Evolutionary conservation across 2,888 invertebrate genomes (phyloP), one percentile per base, ranked within the genome.

Genomic region (Oxystoma pomonae): DNA sequence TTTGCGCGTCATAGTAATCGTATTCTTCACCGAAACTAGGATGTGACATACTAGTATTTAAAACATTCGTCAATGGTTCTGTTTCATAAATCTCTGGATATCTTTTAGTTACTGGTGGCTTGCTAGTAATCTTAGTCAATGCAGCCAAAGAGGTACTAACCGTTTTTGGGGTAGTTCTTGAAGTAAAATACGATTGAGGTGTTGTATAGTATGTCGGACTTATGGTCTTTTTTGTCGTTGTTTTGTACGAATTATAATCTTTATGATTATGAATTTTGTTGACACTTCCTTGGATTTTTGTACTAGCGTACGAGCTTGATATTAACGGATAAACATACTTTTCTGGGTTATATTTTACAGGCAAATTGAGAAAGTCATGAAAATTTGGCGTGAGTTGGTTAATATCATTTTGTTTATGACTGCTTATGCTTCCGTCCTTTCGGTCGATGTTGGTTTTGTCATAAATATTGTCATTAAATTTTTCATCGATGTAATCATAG

Each of bases 231-330:
- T 75, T 73, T 1, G 78, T 78, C 0, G 78, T 76, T 19, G 71
- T 68, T 62, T 74, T 75, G 16, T 73, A 72, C 16, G 70, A 69
- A 16, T 65, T 55, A 61, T 77, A 77, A 57, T 79, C 77, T 68
- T 81, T 81, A 66, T 81, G 81, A 63, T 85, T 84, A 65, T 83
- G 82, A 69, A 82, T 83, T 66, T 82, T 84, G 68, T 84, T 83
- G 59, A 83, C 83, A 73, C 83, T 85, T 57, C 89, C 89, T 73
- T 89, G 89, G 20, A 89, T 85, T 74, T 89, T 90, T 0, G 88
- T 84, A 71, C 88, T 89, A 0, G 89, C 89, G 74, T 90, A 90
- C 1, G 88, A 88, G 71, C 84, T 88, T 0, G 89, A 89, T 60
- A 90, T 89, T 59, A 90, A 73, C 0, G 89, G 89, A 75, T 86